Evolutionary conservation across 23 tunicate species (phyloP), one percentile per base, ranked within the genome.

Genomic region (Ciona savignyi): DNA sequence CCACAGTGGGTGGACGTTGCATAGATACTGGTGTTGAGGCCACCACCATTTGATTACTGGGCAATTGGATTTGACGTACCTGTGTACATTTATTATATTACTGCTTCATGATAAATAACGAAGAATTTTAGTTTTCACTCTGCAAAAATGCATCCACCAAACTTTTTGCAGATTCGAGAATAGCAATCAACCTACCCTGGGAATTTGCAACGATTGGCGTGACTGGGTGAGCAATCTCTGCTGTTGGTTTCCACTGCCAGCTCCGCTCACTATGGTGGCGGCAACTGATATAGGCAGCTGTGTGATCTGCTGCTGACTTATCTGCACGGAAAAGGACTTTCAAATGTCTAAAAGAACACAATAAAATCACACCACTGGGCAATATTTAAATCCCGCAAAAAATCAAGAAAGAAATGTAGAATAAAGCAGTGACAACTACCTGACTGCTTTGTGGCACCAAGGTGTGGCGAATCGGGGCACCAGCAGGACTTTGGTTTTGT

Each of bases 1-100:
- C 84, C 22, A 80, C 77, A 20, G 84, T 63, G n/a, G n/a, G n/a
- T 23, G 85, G 67, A 3, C 80, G 74, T 33, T 75, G 87, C 87
- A 75, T 81, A 0, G 77, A 48, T 6, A 82, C 61, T 23, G 87
- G 80, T 29, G 80, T 69, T 15, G 87, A 75, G 3, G 87, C 80
- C 35, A 82, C 76, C 33, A 82, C 32, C 65, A 51, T 73, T 23
- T 19, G 69, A 49, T n/a, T n/a, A n/a, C n/a, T n/a, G n/a, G n/a
- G n/a, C n/a, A n/a, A n/a, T n/a, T n/a, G n/a, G n/a, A n/a, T n/a
- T n/a, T n/a, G n/a, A n/a, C n/a, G n/a, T n/a, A n/a, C n/a, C n/a
- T n/a, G n/a, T n/a, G n/a, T n/a, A n/a, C n/a, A n/a, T n/a, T n/a
- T n/a, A n/a, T n/a, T n/a, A n/a, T n/a, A n/a, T n/a, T n/a, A n/a